Evolutionary conservation across 2,888 invertebrate genomes (phyloP).

Genomic region (Trichopoda pennipes): DNA sequence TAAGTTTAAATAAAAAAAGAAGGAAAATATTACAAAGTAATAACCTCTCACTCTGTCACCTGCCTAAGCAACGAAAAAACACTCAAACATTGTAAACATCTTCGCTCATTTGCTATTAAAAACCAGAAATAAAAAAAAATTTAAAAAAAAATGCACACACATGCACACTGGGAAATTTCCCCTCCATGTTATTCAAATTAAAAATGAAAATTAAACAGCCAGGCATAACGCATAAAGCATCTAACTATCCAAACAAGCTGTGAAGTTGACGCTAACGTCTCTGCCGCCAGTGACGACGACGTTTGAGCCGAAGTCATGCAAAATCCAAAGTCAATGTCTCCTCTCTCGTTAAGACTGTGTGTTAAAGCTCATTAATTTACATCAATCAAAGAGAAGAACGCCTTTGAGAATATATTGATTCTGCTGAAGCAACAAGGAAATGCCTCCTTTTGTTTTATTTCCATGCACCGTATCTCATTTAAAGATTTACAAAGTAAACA

Average conservation of each 20-base stretch:
- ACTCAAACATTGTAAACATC: constrained; percentile 43
- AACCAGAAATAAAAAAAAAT: not conserved
- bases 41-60: constrained; percentile 56
- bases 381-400: constrained; percentile 25
- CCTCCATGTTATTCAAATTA: constrained; percentile 57
- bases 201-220: constrained; percentile 50
- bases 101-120: constrained; percentile 32
- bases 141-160: constrained; percentile 6
- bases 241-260: not conserved
- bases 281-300: not conserved
- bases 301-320: constrained; percentile 20
- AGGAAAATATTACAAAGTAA: constrained; percentile 40
- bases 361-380: constrained; percentile 39
- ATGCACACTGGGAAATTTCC: constrained; percentile 36
- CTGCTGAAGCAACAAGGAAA: constrained; percentile 7
- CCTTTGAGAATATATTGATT: too few relatives aligned
- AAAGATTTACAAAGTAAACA: too few relatives aligned
- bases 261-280: not conserved
- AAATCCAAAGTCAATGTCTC: constrained; percentile 37
- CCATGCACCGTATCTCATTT: not conserved
- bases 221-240: too few relatives aligned
- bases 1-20: constrained; percentile 23
- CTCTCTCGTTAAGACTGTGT: constrained; percentile 41
- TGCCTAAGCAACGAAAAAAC: constrained; percentile 39
- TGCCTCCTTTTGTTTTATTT: constrained; percentile 22